Conservation (phyloP, 2,888 invertebrate species). For the Pycnomerus fuliginosus region DNA sequence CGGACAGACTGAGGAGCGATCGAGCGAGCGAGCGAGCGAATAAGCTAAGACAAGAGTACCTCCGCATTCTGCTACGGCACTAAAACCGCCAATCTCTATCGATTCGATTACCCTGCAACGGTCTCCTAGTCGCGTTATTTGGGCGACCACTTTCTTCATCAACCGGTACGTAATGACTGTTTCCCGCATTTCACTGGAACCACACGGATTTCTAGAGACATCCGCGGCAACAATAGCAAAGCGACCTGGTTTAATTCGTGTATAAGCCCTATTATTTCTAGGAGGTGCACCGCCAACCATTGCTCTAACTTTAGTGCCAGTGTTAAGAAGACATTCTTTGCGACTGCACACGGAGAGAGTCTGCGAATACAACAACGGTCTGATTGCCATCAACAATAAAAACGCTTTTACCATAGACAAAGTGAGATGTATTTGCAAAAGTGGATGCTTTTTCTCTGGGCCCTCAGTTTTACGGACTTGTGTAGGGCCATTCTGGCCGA, state of each 20-base stretch:
- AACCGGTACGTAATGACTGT: conserved; percentile 25
- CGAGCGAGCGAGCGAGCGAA: no score
- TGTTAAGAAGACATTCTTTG: conserved; percentile 28
- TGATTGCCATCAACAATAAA: conserved; percentile 40
- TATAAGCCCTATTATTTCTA: conserved; percentile 33
- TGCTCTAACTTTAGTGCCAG: conserved; percentile 14
- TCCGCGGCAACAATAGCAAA: conserved; percentile 33
- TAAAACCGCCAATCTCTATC: conserved; percentile 1
- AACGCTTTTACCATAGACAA: background rate
- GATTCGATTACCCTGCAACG: conserved; percentile 19
- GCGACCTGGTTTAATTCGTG: conserved; percentile 43
- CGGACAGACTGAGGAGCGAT: no score
- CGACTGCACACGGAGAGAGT: conserved; percentile 35
- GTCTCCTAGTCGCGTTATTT: conserved; percentile 27
- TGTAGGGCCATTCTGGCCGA: conserved; percentile 43
- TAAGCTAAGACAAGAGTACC: no score
- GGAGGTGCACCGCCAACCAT: conserved; percentile 13
- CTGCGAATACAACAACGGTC: conserved; percentile 37
- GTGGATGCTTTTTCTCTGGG: conserved; percentile 50
- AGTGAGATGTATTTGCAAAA: conserved; percentile 41
- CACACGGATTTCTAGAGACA: conserved; percentile 32
- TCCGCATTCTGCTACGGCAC: no score
- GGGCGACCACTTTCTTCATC: conserved; percentile 36
- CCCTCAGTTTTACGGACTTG: conserved; percentile 44
- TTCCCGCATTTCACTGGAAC: conserved; percentile 37